Conservation (phyloP, 2,113 vertebrate genomes). For the Zosterops pallidus region DNA sequence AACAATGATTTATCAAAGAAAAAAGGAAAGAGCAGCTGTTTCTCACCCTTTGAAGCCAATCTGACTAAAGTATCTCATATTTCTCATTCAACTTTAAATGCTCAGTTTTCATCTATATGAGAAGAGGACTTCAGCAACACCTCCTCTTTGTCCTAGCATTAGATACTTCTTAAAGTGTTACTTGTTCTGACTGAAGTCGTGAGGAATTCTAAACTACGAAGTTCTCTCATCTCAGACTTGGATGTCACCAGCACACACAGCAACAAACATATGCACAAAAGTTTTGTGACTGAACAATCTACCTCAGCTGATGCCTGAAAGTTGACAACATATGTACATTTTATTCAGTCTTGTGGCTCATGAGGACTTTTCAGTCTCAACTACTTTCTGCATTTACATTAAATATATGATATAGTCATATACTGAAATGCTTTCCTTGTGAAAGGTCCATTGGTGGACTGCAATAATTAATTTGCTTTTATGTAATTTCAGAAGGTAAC, state of each 20-base stretch:
- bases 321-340: not conserved
- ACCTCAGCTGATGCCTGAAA: not conserved
- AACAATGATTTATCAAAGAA: not conserved
- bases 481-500: not conserved
- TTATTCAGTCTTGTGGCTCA: not conserved
- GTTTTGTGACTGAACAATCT: not conserved
- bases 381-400: not conserved
- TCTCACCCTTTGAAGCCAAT: not conserved
- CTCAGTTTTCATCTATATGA: not conserved
- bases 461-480: not conserved
- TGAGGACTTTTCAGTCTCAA: not conserved
- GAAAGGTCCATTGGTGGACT: not conserved
- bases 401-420: not conserved
- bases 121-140: not conserved
- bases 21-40: not conserved
- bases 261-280: not conserved
- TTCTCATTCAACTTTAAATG: not conserved
- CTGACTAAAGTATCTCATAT: not conserved
- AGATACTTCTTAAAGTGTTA: not conserved
- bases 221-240: not conserved
- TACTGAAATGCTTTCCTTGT: not conserved
- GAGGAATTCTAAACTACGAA: not conserved
- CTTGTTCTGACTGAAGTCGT: not conserved
- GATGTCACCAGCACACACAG: fast-evolving
- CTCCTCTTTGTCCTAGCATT: not conserved